Evolutionary conservation across 2,113 vertebrate species (phyloP), one percentile per base, ranked within the genome.

Genomic region (Onychorhynchus coronatus): DNA sequence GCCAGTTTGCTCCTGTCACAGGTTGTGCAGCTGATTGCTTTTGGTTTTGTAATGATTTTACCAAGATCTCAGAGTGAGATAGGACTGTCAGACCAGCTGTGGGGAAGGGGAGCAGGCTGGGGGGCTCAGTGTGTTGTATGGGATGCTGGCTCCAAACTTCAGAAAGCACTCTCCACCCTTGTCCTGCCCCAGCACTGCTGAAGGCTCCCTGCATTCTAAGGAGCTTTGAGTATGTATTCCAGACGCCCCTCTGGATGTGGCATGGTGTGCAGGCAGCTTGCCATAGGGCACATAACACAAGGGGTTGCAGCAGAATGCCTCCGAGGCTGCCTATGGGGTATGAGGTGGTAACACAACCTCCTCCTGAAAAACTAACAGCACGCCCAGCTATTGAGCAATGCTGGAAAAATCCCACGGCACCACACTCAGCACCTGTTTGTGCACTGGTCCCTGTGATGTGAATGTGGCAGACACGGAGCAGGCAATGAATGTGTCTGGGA

Each of bases 1-100:
- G 33, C 17, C 0, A 2, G 10, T 39, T 58, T 42, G 22, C 7
- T 77, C 20, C 3, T 33, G n/a, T 50, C 0, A 0, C 22, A 33
- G 50, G 31, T 35, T 75, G 56, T 71, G 56, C 42, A 46, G 47
- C 11, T 68, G 62, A 33, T 37, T 78, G n/a, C 12, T 91, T 71
- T 62, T 71, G 47, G 8, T 14, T 94, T 79, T 91, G 47, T 27
- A 49, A 22, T 12, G 16, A 19, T 44, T 71, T 85, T 42, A 67
- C 39, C 19, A 58, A 59, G 33, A 37, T 41, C 37, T 75, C 2
- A 0, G n/a, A 25, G 72, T 9, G 22, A 59, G 44, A 52, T 2
- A 22, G 30, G 24, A 31, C 37, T 79, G 61, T 62, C 39, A 62
- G 41, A 47, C 11, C 33, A 63, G 20, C 47, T 58, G 79, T 10